Evolutionary conservation across 92 coral and sea anemone genomes (phyloP).

Genomic region (Parazoanthus darwini): DNA sequence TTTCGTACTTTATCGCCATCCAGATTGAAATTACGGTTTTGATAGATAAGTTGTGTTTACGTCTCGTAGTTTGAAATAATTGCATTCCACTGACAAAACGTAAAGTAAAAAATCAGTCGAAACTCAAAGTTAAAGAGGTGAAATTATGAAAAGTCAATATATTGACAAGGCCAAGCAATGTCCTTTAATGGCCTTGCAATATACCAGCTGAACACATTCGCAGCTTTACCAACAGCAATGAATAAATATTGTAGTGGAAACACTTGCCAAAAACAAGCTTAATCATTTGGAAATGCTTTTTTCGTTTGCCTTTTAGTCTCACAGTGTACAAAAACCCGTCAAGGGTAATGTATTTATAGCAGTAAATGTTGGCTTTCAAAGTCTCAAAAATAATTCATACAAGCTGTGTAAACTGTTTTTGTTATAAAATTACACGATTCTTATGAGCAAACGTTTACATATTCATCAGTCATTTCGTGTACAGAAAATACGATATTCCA

Average conservation of each 20-base stretch:
- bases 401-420: not conserved
- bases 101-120: not conserved
- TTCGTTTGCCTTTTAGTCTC: conserved; percentile 25
- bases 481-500: not conserved
- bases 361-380: not conserved
- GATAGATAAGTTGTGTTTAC: not conserved
- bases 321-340: not conserved
- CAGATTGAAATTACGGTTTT: not conserved
- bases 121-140: not conserved
- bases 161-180: not conserved
- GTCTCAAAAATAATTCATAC: not conserved
- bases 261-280: not conserved
- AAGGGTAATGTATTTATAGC: not conserved
- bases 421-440: too few species aligned
- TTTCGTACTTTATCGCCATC: not conserved
- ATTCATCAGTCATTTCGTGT: too few species aligned
- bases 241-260: not conserved
- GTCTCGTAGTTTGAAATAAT: not conserved
- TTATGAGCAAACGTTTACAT: too few species aligned
- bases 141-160: not conserved
- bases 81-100: not conserved
- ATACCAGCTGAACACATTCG: not conserved
- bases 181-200: not conserved
- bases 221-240: conserved; percentile 9
- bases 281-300: conserved; percentile 6